phyloP scores from a whole-genome alignment of 2,797 vertebrate genomes.

The Dendrocincla tyrannina region DNA sequence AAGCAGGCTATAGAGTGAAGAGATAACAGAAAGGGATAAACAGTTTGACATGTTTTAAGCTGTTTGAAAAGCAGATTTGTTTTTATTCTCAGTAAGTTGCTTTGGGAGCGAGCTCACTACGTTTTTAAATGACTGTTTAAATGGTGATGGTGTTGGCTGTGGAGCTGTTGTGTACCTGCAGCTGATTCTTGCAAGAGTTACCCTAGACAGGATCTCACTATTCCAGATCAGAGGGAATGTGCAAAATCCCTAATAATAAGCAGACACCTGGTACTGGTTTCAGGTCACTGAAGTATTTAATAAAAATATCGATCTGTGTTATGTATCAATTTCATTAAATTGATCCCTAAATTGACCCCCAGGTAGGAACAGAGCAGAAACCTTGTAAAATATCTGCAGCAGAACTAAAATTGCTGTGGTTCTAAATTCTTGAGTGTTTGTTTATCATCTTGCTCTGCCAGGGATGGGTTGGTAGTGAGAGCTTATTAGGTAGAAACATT shows the following conservation, averaged over 20 bases:
- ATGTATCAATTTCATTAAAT: not conserved
- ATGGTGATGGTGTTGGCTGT: not conserved
- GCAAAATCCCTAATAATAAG: not conserved
- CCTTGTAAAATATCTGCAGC: not conserved
- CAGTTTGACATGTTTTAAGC: conserved; percentile 34
- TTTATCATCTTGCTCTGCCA: not conserved
- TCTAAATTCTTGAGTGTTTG: not conserved
- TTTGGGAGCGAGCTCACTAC: not conserved
- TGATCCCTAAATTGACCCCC: not conserved
- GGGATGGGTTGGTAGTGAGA: not conserved
- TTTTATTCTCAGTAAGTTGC: conserved; percentile 48
- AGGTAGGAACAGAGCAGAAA: not conserved
- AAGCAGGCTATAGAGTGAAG: not conserved
- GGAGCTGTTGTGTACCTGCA: not conserved
- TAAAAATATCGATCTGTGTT: not conserved
- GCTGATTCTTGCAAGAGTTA: not conserved
- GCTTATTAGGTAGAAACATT: not conserved
- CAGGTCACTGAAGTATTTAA: not conserved
- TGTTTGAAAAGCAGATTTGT: conserved; percentile 44
- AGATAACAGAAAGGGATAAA: conserved; percentile 44
- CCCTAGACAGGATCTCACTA: not conserved
- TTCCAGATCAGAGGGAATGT: not conserved
- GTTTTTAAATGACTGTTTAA: conserved; percentile 18
- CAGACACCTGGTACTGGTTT: not conserved
- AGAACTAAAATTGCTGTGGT: not conserved